Evolutionary conservation across 2,113 vertebrate species (phyloP), one percentile per base, ranked within the genome.

Genomic region (Leuciscus idus): DNA sequence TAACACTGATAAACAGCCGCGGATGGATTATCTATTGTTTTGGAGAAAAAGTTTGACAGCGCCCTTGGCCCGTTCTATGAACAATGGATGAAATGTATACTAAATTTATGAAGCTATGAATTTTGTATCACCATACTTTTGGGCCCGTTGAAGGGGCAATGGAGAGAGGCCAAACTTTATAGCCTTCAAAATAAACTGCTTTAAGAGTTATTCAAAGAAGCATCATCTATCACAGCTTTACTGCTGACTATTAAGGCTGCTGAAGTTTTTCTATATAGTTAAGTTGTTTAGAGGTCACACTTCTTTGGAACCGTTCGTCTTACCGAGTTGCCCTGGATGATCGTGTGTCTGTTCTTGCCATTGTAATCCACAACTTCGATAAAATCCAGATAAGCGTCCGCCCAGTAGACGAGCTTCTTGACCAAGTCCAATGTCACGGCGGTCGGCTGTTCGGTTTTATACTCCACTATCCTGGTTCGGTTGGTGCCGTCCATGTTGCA

Each of bases 401-500:
- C 90, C 97, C 97, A 97, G 91, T 97, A 97, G 64, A 97, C 95
- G 21, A 96, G 91, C 93, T 95, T 96, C 91, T 92, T 96, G 89
- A 97, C 70, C 17, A 97, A 92, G 84, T 97, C 97, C 30, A 97
- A 89, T 12, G 96, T 93, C 86, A 97, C 89, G 64, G 95, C 95
- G 21, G 95, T 94, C 28, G 97, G 97, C 90, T 96, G 95, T 75
- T 97, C 96, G 85, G 94, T 94, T 91, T 95, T 95, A 2, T 92
- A 92, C 78, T 94, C 92, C 36, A 96, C 94, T 88, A 97, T 95
- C 89, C 93, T 93, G 0, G 93, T 95, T 89, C 96, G 95, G 90
- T 95, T 95, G 89, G 92, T 95, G 48, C 97, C 96, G 90, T 97
- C 96, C 96, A 96, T 95, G 91, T 96, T 94, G 91, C 96, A 96